Conservation (phyloP, 2,797 vertebrate species). For the Etheostoma nigrum region DNA sequence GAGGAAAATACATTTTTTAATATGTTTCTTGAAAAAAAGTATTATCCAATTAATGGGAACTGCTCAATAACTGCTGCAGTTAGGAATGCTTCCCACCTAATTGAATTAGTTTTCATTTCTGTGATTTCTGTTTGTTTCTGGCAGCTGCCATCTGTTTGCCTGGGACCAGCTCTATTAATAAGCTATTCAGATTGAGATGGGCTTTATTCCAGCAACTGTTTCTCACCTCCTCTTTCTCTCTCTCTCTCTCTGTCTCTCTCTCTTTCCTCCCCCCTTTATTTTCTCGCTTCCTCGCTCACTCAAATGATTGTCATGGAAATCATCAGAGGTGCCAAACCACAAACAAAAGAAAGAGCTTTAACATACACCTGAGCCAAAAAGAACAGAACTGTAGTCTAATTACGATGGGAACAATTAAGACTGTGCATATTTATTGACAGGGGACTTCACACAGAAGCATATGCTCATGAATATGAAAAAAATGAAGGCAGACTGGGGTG, state of each 20-base stretch:
- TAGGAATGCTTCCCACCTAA: conserved; percentile 81
- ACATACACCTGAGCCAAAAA: conserved; percentile 83
- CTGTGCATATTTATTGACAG: conserved; percentile 83
- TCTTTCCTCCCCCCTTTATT: conserved; percentile 30
- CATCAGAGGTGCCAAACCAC: conserved; percentile 81
- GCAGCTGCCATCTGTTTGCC: conserved; percentile 85
- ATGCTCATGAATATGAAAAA: conserved; percentile 82
- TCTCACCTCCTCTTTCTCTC: conserved; percentile 75
- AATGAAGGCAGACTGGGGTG: conserved; percentile 41
- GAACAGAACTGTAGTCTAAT: conserved; percentile 82
- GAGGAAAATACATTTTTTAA: conserved; percentile 67
- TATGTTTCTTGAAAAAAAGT: conserved; percentile 72
- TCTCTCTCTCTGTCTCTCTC: conserved; percentile 34
- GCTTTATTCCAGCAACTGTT: conserved; percentile 80
- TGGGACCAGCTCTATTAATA: conserved; percentile 84
- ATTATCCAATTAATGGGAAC: conserved; percentile 85
- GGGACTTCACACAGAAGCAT: conserved; percentile 82
- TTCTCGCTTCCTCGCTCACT: conserved; percentile 64
- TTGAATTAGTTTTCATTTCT: conserved; percentile 83
- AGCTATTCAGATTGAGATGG: conserved; percentile 83
- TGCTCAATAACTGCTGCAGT: conserved; percentile 77
- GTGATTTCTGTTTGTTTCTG: conserved; percentile 83
- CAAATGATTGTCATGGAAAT: conserved; percentile 85
- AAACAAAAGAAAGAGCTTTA: conserved; percentile 80
- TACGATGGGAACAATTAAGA: conserved; percentile 81